Base-by-base conservation (phyloP, 2,797 vertebrate genomes). In the Gambelia wislizenii region DNA sequence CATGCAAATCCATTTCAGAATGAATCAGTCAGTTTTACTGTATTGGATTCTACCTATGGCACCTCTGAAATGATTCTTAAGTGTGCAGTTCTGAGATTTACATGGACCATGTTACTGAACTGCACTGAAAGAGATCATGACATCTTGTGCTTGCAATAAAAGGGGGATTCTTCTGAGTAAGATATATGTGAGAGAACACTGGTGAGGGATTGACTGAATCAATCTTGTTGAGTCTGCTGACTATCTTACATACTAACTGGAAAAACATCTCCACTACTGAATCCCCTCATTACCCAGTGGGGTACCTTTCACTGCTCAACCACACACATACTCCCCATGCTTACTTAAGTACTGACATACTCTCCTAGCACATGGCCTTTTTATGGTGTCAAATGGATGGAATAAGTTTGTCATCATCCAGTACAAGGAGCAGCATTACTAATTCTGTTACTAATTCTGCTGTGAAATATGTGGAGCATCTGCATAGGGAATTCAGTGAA, bases 361-460 rank as follows among this genome's bases (percentile, higher is more conserved):
- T 92, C 93, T 92, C 92, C 64, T 87, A 82, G 89, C 9, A 7
- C 6, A 3, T 67, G 94, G 92, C 14, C 89, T 95, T 92, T 96
- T 94, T 94, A 82, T 4, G 1, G 90, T 33, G 93, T 96, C 77
- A 87, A 91, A 92, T 69, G 89, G 91, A 93, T 86, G 89, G 94
- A 95, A 88, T 91, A 94, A 92, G 96, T 96, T 93, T 96, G 96
- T 96, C 96, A 96, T 93, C 20, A 8, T 92, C 92, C 36, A 33
- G 85, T 84, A 95, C 91, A 90, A 84, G 87, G 47, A 91, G 93
- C 47, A 0, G 87, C 2, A 93, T 92, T 81, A 22, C 89, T 95
- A 97, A 90, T 85, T 92, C 96, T 93, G 93, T 92, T 96, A 93
- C 94, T 97, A 96, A 97, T 96, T 97, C 96, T 95, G 75, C 95